Percentiles rank a stretch among this genome's conserved stretches.
phyloP scores from a whole-genome alignment of 2,888 invertebrate genomes.

The Eupithecia tripunctaria region DNA sequence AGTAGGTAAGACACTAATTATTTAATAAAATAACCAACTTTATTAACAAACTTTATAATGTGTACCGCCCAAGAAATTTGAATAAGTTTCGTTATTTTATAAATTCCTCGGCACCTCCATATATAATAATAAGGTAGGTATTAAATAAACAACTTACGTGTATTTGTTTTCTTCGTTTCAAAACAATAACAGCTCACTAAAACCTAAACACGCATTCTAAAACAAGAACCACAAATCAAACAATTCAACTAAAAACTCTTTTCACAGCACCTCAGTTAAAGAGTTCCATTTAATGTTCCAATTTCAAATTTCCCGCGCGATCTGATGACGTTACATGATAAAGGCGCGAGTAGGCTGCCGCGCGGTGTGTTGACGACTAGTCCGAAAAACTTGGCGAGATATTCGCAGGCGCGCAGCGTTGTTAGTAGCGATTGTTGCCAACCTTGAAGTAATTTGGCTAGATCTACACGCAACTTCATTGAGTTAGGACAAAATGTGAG shows the following conservation, averaged over 20 bases:
- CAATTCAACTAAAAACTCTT: slow-evolving; percentile 31
- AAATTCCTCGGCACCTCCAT: too few species aligned
- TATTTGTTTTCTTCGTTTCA: slow-evolving; percentile 16
- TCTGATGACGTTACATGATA: slow-evolving; percentile 44
- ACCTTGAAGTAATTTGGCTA: slow-evolving; percentile 11
- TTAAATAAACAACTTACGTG: slow-evolving; percentile 15
- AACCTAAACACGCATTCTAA: slow-evolving; percentile 21
- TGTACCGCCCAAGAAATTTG: too few species aligned
- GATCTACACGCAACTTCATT: background rate
- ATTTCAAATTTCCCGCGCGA: slow-evolving; percentile 52
- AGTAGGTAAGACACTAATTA: background rate
- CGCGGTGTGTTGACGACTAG: slow-evolving; percentile 55
- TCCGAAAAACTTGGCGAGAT: slow-evolving; percentile 29
- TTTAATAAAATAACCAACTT: background rate
- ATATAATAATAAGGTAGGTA: background rate
- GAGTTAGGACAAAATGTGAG: background rate
- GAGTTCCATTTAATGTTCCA: slow-evolving; percentile 46
- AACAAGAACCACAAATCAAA: slow-evolving; percentile 20
- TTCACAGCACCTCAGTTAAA: slow-evolving; percentile 26
- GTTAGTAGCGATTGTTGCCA: slow-evolving; percentile 30
- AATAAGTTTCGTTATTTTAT: too few species aligned
- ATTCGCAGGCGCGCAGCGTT: slow-evolving; percentile 59
- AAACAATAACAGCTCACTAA: slow-evolving; percentile 1
- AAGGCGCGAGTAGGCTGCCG: slow-evolving; percentile 54
- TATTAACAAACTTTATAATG: too few species aligned